These are phyloP conservation scores for Troilus luridus DNA, from an alignment of 2,888 invertebrate species.

Conservation along the genomic window DNA sequence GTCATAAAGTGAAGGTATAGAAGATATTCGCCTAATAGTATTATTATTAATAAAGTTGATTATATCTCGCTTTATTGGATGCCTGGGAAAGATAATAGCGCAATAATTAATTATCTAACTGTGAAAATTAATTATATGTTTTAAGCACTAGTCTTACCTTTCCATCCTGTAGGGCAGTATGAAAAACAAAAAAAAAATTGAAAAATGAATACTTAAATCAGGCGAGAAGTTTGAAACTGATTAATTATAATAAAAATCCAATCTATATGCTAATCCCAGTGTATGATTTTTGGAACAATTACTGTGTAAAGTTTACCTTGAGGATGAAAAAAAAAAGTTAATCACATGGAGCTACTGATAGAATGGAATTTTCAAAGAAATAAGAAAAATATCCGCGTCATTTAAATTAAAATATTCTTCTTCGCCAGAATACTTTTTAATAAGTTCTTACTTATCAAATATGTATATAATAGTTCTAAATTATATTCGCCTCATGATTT, in stretches of 20 bases:
- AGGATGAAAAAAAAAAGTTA: neutral
- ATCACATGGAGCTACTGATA: neutral
- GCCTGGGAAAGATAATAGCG: neutral
- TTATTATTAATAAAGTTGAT: neutral
- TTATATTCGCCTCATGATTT: too few relatives aligned
- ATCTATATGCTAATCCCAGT: slow-evolving; percentile 53
- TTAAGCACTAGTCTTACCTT: slow-evolving; percentile 65
- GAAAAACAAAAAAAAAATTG: slow-evolving; percentile 57
- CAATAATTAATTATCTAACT: neutral
- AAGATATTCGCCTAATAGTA: neutral
- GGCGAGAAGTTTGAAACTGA: neutral
- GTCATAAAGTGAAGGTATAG: neutral
- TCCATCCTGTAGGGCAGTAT: slow-evolving; percentile 65
- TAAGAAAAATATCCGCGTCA: neutral
- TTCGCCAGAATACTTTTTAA: too few relatives aligned
- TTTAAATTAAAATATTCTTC: neutral
- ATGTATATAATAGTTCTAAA: too few relatives aligned
- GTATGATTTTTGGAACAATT: slow-evolving; percentile 38
- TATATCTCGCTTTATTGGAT: neutral
- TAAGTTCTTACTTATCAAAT: too few relatives aligned
- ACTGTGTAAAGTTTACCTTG: slow-evolving; percentile 7
- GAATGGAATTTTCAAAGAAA: neutral
- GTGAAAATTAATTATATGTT: neutral
- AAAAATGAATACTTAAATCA: slow-evolving; percentile 63
- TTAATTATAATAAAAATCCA: slow-evolving; percentile 52